Evolutionary conservation across 2,113 vertebrate genomes (phyloP).

Genomic region (Thinocorus orbignyianus): DNA sequence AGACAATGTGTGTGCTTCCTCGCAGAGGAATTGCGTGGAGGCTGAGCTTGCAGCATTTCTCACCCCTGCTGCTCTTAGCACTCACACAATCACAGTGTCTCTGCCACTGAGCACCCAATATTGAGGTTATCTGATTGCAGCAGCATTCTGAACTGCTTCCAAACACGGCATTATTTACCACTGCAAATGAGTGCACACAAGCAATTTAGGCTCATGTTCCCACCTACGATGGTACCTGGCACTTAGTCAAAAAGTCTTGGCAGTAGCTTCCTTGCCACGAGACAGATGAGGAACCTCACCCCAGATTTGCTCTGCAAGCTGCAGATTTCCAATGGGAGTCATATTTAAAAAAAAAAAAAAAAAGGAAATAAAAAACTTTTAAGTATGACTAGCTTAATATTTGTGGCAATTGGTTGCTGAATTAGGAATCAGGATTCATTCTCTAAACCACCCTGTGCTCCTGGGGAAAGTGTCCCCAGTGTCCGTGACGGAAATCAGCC

Average conservation of each 20-base stretch:
- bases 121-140: not conserved
- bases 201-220: not conserved
- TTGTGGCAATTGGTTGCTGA: not conserved
- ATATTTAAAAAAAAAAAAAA: not conserved
- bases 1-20: not conserved
- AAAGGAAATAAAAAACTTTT: not conserved
- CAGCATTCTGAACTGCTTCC: not conserved
- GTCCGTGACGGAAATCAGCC: not conserved
- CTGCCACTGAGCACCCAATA: not conserved
- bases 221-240: not conserved
- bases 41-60: not conserved
- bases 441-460: not conserved
- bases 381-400: not conserved
- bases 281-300: not conserved
- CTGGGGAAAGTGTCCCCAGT: not conserved
- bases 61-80: not conserved
- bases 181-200: not conserved
- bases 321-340: not conserved
- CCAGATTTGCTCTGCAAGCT: not conserved
- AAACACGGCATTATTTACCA: not conserved
- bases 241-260: not conserved
- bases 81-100: not conserved
- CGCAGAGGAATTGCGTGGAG: not conserved
- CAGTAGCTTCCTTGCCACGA: not conserved
- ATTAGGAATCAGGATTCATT: not conserved